Base-by-base conservation (phyloP, 1,140 invertebrate genomes). In the Drosophila albomicans region DNA sequence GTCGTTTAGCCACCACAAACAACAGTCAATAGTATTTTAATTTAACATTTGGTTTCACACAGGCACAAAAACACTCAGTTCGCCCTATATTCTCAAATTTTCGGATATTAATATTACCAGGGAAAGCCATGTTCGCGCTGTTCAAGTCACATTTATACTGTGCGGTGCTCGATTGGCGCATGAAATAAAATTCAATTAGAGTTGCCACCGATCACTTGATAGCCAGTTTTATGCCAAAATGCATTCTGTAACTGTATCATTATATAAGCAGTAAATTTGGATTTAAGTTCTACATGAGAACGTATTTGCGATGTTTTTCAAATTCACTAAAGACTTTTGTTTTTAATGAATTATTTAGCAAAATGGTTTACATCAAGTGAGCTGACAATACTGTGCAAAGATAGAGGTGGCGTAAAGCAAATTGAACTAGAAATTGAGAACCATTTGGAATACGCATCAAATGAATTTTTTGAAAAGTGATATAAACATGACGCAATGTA, bases 41-140 rank as follows among this genome's bases (percentile, higher is more conserved):
- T 76, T 91, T 91, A 81, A 92, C 91, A 91, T 82, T 92, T 73
- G 91, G 91, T 72, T 92, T 92, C 25, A 84, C 79, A 82, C 81
- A 89, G 64, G 20, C 61, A 91, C 77, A 82, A 62, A 70, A 66
- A 52, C 92, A 76, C 91, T 93, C 93, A 16, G 48, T 84, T 67
- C 77, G 93, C 93, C 94, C 93, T 72, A 77, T 92, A 56, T 82
- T 91, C 62, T 66, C 62, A 59, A 93, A 69, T 84, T 92, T 91
- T 77, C 57, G 49, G 51, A 70, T 77, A 67, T 85, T 91, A 62
- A 67, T 64, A 64, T 85, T 91, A 76, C 93, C 94, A 95, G 95
- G 95, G 95, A 96, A 95, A 96, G 95, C 95, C 82, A 88, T 88
- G 86, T 85, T 62, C 59, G 59, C 75, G 65, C 65, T 30, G 62